Evolutionary conservation across 2,797 vertebrate genomes (phyloP), one percentile per base, ranked within the genome.

Genomic region (Melanotaenia trifasciata): DNA sequence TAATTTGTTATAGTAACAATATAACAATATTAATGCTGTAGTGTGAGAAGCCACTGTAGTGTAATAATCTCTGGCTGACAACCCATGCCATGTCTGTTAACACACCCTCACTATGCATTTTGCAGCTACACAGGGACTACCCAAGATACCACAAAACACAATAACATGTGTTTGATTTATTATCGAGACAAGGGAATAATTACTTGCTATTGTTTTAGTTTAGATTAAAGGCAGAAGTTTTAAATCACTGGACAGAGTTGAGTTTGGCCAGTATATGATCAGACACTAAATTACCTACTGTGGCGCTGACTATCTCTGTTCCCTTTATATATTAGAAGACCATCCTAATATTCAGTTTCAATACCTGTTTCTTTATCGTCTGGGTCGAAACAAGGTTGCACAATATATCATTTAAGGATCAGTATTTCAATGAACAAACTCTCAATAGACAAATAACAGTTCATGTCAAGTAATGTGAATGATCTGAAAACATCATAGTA

Each of bases 51-150:
- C 61, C 80, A 86, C 0, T 81, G 79, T 84, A 32, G 75, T 86
- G 86, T 83, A 38, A 78, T 69, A 85, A 91, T 87, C 73, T 12
- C 66, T 69, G 71, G 16, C 76, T 85, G 90, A 90, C 87, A 83
- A 72, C 72, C 64, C 16, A 20, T 81, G 45, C 73, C 69, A 58
- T 79, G 72, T 74, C 83, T 90, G 70, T 79, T 80, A 84, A 86
- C 67, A 43, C 56, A 74, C 56, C 77, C 73, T 79, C 74, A 70
- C 53, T 73, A 63, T 69, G 59, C 56, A 71, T 79, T 81, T 72
- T 20, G 18, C 78, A 81, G 72, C 33, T 22, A 78, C 78, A 68
- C 70, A 80, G 36, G 38, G 36, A 70, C 69, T 16, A 62, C 64
- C 68, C 51, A 74, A 45, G 38, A 26, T 20, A 45, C 26, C 63